Base-by-base conservation (phyloP, 1,140 invertebrate species). In the Drosophila busckii region DNA sequence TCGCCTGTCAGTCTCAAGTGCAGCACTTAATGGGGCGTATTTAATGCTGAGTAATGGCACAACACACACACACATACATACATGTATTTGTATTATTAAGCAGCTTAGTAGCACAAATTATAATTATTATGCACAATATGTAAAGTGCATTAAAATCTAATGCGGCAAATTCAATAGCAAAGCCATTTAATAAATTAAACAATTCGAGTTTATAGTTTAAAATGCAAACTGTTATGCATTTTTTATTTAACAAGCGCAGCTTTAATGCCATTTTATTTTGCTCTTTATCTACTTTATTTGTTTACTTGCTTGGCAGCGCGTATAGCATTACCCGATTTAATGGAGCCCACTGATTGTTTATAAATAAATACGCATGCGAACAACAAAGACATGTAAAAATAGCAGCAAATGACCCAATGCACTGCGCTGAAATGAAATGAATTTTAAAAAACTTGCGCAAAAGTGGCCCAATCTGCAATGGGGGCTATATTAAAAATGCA, bases 401-500 rank as follows among this genome's bases (percentile, higher is more conserved):
- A 35, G 54, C 45, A 60, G 59, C 59, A 40, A 60, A 59, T 60
- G 59, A 59, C 10, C 25, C 65, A 60, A 46, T 61, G 29, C 34
- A 25, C 28, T 34, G 35, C 9, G 20, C 15, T 17, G 55, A 48
- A 67, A 32, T 32, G 26, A 38, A 63, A 67, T n/a, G 38, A 42
- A 42, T 40, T 29, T 42, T 10, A 46, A 49, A 49, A 25, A 19
- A n/a, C 37, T 12, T 22, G 28, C 16, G 16, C 25, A 26, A 52
- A 40, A 54, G 54, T 25, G 10, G 17, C 13, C 2, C 32, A 61
- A 61, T 61, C 40, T 35, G 19, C n/a, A n/a, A n/a, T 26, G 42
- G 29, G 29, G 46, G 42, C 70, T 64, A 38, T 69, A 73, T 73
- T 75, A 73, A 73, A 73, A 73, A 75, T 73, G 52, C 65, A 73